Percentiles rank a stretch among this genome's conserved stretches.
These are phyloP conservation scores for Hesperia comma DNA, from an alignment of 2,888 invertebrate genomes.

Conservation along the genomic window DNA sequence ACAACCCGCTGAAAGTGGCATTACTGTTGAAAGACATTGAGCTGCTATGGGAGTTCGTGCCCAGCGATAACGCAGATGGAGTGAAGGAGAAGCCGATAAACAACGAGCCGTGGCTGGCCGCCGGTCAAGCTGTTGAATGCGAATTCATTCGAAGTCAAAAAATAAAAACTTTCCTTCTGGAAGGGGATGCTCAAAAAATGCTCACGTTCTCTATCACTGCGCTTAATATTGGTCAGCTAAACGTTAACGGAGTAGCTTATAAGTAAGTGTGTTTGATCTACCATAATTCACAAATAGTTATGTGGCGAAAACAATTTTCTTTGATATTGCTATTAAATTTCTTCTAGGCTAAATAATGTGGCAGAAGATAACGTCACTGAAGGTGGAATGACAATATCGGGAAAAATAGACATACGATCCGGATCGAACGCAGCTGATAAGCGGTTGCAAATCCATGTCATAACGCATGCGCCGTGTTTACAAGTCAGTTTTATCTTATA, in stretches of 20 bases:
- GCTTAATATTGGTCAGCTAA: constrained; percentile 88
- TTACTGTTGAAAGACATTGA: constrained; percentile 88
- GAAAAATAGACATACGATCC: constrained; percentile 83
- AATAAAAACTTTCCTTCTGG: constrained; percentile 81
- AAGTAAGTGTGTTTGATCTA: constrained; percentile 67
- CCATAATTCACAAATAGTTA: too few species aligned
- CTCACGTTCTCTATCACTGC: constrained; percentile 90
- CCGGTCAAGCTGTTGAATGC: constrained; percentile 59
- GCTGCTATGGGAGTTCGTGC: constrained; percentile 88
- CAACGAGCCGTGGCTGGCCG: constrained; percentile 65
- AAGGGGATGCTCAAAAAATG: constrained; percentile 84
- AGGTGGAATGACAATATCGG: constrained; percentile 79
- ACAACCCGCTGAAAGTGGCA: constrained; percentile 90
- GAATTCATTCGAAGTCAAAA: constrained; percentile 83
- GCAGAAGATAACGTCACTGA: constrained; percentile 66
- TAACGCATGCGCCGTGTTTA: constrained; percentile 91
- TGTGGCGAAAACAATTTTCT: too few species aligned
- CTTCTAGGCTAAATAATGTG: constrained; percentile 64
- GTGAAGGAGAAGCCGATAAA: constrained; percentile 52
- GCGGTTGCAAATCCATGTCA: constrained; percentile 89
- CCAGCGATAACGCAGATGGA: constrained; percentile 54
- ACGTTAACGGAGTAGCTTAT: constrained; percentile 89
- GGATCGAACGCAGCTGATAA: constrained; percentile 85
- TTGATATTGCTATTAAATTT: constrained; percentile 1
- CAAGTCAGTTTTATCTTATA: constrained; percentile 82